Evolutionary conservation across 1,140 invertebrate genomes (phyloP).

Genomic region (Belonocnema kinseyi): DNA sequence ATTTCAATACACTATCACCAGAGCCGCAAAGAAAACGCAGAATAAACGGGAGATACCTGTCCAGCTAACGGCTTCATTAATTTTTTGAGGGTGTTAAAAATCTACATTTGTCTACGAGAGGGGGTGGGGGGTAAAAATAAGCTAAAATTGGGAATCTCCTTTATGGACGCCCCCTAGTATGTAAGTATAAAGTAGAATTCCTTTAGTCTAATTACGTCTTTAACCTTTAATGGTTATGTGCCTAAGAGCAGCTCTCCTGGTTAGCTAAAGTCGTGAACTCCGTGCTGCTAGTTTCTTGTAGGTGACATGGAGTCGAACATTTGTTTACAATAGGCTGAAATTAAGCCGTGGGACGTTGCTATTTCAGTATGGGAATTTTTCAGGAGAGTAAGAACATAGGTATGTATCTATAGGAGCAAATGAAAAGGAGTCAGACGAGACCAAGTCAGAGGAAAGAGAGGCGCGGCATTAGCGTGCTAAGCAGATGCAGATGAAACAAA

Average conservation of each 20-base stretch:
- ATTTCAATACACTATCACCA: too few relatives aligned
- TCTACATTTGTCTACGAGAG: too few relatives aligned
- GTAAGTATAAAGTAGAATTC: neutral
- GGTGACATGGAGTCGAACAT: constrained; percentile 2
- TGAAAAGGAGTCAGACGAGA: constrained; percentile 41
- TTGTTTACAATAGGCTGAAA: constrained; percentile 22
- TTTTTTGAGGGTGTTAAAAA: too few relatives aligned
- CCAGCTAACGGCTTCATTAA: too few relatives aligned
- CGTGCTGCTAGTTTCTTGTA: neutral
- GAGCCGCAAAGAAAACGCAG: too few relatives aligned
- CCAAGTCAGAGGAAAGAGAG: constrained; percentile 25
- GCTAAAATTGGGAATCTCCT: too few relatives aligned
- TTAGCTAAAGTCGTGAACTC: neutral
- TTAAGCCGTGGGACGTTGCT: constrained; percentile 30
- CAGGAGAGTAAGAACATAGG: neutral
- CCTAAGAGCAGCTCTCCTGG: neutral
- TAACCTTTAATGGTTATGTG: too few relatives aligned
- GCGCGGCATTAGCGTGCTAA: constrained; percentile 70
- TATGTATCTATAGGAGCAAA: constrained; percentile 7
- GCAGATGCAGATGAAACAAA: constrained; percentile 73
- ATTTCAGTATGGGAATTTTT: constrained; percentile 15
- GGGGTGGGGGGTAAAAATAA: too few relatives aligned
- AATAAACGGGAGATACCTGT: too few relatives aligned
- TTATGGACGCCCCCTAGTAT: neutral
- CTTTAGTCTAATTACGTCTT: neutral